Conservation (phyloP, 2,888 invertebrate species). For the Drosophila subsilvestris region DNA sequence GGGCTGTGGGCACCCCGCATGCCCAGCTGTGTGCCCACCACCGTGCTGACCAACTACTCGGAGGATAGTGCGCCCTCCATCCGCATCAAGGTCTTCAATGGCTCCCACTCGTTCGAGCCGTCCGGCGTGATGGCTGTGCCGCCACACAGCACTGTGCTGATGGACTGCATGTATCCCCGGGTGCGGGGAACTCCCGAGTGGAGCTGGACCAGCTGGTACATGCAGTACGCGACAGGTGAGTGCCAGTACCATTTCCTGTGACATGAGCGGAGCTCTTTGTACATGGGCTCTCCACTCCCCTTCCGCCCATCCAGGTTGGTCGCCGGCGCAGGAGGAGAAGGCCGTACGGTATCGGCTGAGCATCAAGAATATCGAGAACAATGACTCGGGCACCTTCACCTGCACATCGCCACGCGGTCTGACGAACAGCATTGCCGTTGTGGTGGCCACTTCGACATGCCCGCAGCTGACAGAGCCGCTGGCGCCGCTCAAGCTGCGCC, state of each 20-base stretch:
- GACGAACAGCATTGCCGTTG: conserved; percentile 85
- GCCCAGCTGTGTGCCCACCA: conserved; percentile 94
- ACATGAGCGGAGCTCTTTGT: not conserved
- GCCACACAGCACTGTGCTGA: conserved; percentile 90
- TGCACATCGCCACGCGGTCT: conserved; percentile 92
- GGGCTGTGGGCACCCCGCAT: conserved; percentile 91
- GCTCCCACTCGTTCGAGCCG: conserved; percentile 92
- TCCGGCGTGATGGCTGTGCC: conserved; percentile 91
- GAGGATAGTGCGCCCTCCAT: conserved; percentile 94
- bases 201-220: conserved; percentile 93
- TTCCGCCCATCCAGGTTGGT: conserved; percentile 80
- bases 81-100: conserved; percentile 89
- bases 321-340: conserved; percentile 86
- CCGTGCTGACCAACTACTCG: conserved; percentile 93
- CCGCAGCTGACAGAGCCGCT: conserved; percentile 87
- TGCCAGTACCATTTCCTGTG: conserved; percentile 25
- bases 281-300: not conserved
- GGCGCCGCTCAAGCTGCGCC: conserved; percentile 88
- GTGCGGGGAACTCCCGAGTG: conserved; percentile 92
- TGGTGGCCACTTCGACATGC: conserved; percentile 90
- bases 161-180: conserved; percentile 92
- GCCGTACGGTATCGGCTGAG: conserved; percentile 92
- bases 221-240: conserved; percentile 91
- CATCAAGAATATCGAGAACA: conserved; percentile 91
- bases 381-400: conserved; percentile 93